Evolutionary conservation across 2,113 vertebrate species (phyloP).

Genomic region (Diphyllodes magnificus): DNA sequence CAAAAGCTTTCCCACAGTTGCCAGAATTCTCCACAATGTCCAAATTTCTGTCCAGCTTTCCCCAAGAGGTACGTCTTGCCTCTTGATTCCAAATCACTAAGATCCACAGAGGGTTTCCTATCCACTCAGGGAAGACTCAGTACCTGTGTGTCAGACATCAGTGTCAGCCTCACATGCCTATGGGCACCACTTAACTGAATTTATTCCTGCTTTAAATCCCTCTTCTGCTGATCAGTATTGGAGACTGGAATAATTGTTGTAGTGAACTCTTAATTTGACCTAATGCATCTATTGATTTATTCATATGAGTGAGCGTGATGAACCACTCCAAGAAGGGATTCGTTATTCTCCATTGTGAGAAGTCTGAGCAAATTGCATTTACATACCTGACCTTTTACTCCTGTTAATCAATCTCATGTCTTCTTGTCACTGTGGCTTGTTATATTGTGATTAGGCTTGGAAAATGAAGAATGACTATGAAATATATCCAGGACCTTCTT

Average conservation of each 20-base stretch:
- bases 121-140: neutral
- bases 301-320: neutral
- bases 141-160: neutral
- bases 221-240: neutral
- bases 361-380: neutral
- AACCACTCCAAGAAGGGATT: neutral
- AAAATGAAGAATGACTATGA: neutral
- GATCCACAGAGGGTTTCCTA: neutral
- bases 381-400: neutral
- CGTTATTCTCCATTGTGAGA: neutral
- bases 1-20: neutral
- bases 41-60: neutral
- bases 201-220: neutral
- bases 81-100: neutral
- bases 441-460: neutral
- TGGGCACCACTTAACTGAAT: neutral
- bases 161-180: fast-evolving
- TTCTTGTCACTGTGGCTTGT: neutral
- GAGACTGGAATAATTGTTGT: neutral
- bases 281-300: neutral
- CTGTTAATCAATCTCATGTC: neutral
- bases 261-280: neutral
- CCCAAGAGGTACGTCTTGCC: neutral
- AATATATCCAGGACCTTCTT: neutral
- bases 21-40: neutral